Percentiles rank a stretch among this genome's conserved stretches.
These are phyloP conservation scores for Erebia ligea DNA, from an alignment of 2,888 invertebrate genomes.

Conservation along the genomic window DNA sequence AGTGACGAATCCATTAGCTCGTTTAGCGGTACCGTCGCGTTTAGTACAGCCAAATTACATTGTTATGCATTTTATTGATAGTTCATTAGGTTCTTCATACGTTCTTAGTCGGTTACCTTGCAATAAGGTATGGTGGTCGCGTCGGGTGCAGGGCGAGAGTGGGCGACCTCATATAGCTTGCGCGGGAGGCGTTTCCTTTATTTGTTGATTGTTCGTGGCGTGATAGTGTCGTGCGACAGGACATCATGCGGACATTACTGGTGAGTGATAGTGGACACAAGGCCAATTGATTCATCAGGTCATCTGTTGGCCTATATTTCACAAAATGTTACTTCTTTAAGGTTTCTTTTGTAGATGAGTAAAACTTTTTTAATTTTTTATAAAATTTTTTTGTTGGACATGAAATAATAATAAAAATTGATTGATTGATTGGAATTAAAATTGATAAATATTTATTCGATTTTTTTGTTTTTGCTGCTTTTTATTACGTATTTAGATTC, in stretches of 20 bases:
- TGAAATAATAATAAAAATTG: no score
- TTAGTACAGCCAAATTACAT: slow-evolving; percentile 64
- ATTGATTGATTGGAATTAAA: no score
- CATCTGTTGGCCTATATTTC: slow-evolving; percentile 39
- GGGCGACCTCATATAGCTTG: slow-evolving; percentile 81
- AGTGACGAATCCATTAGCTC: slow-evolving; percentile 64
- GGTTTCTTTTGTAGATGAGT: background rate
- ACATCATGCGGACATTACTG: slow-evolving; percentile 77
- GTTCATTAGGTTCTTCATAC: slow-evolving; percentile 50
- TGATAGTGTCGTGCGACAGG: slow-evolving; percentile 74
- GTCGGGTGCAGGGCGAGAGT: slow-evolving; percentile 77
- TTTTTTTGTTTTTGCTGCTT: no score
- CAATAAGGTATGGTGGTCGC: slow-evolving; percentile 78
- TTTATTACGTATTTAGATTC: no score
- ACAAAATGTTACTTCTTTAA: background rate
- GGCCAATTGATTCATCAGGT: slow-evolving; percentile 48
- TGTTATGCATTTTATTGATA: slow-evolving; percentile 58
- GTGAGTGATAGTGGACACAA: slow-evolving; percentile 65
- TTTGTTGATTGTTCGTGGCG: slow-evolving; percentile 77
- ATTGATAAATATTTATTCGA: no score
- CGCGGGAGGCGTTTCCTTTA: slow-evolving; percentile 78
- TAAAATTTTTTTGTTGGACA: background rate
- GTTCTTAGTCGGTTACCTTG: slow-evolving; percentile 75
- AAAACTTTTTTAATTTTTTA: background rate
- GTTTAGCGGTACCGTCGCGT: slow-evolving; percentile 72